phyloP scores from a whole-genome alignment of 2,113 vertebrate species.

The Ceyx margarethae region DNA sequence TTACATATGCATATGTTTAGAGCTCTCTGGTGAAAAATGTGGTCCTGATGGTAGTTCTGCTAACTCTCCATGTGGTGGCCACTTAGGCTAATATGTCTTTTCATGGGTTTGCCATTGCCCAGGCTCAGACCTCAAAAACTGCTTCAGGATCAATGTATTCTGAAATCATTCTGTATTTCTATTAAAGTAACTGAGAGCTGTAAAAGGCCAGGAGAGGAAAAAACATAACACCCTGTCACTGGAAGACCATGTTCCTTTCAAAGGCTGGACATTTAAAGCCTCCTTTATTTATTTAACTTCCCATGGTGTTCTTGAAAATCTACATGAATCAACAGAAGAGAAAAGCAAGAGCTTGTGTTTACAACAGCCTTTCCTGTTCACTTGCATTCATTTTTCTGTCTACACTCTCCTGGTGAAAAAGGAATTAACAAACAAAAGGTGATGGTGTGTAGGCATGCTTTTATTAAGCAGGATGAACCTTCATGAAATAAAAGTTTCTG shows the following conservation, averaged over 20 bases:
- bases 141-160: not conserved
- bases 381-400: not conserved
- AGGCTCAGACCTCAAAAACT: not conserved
- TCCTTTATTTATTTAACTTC: not conserved
- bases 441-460: not conserved
- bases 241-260: not conserved
- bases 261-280: not conserved
- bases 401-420: not conserved
- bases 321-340: not conserved
- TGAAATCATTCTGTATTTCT: not conserved
- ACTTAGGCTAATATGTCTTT: not conserved
- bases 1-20: not conserved
- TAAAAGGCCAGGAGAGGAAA: not conserved
- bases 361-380: not conserved
- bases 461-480: conserved; percentile 1
- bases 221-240: not conserved
- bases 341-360: not conserved
- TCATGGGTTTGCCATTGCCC: not conserved
- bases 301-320: not conserved
- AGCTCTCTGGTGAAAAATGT: not conserved
- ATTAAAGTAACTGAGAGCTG: not conserved
- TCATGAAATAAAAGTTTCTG: conserved; percentile 6
- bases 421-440: not conserved
- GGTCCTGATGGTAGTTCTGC: not conserved
- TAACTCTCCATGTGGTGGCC: not conserved